These are phyloP conservation scores for Leptosomus discolor DNA, from an alignment of 2,113 vertebrate genomes.

Conservation along the genomic window DNA sequence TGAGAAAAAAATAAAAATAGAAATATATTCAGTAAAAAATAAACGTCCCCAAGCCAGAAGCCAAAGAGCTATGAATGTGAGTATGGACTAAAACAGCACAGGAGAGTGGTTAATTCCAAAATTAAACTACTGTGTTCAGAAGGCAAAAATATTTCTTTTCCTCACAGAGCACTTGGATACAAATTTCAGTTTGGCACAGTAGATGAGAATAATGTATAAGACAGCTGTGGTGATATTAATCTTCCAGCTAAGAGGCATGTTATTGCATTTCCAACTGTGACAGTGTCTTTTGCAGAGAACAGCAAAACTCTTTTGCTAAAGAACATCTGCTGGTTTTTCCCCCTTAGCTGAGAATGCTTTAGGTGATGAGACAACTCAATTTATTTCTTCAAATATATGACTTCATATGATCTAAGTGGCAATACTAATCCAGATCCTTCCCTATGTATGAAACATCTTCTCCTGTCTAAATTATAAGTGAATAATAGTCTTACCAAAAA, in stretches of 20 bases:
- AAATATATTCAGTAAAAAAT: not conserved
- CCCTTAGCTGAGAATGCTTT: not conserved
- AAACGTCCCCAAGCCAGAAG: not conserved
- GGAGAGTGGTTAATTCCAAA: not conserved
- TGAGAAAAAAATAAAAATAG: not conserved
- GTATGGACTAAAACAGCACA: not conserved
- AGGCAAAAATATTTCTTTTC: not conserved
- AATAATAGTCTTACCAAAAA: not conserved
- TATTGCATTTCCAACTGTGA: not conserved
- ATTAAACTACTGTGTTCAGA: not conserved
- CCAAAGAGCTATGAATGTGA: not conserved
- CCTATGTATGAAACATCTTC: not conserved
- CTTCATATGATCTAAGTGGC: not conserved
- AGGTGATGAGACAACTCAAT: not conserved
- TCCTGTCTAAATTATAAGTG: not conserved
- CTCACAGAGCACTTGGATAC: not conserved
- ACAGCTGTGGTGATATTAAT: not conserved
- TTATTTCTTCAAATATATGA: not conserved
- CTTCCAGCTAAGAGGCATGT: not conserved
- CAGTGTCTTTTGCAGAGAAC: slow-evolving; percentile 6
- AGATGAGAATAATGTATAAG: not conserved
- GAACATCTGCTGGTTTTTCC: not conserved
- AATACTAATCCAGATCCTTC: not conserved
- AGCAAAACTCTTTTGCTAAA: slow-evolving; percentile 8
- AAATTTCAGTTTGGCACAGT: not conserved